Evolutionary conservation across 1,140 invertebrate species (phyloP).

Genomic region (Nebria ingens): DNA sequence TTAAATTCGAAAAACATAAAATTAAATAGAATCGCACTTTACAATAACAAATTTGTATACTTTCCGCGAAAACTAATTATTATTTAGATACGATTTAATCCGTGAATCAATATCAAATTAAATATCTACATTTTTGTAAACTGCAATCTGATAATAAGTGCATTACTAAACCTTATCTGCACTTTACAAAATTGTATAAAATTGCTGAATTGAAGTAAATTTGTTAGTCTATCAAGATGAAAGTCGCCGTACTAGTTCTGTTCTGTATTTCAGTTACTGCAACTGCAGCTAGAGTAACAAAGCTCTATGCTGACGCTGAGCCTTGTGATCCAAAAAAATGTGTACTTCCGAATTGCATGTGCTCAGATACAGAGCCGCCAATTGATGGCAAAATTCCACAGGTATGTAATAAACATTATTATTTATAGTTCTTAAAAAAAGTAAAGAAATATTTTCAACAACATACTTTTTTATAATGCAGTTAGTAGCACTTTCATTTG

Average conservation of each 20-base stretch:
- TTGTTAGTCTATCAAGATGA: neutral
- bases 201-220: too few species aligned
- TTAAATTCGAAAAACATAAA: too few species aligned
- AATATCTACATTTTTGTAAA: too few species aligned
- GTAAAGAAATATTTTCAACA: neutral
- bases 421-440: neutral
- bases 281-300: too few species aligned
- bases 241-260: neutral
- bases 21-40: too few species aligned
- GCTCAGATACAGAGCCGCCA: neutral
- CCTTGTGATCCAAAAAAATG: neutral
- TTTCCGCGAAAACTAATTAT: too few species aligned
- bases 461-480: conserved; percentile 21
- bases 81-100: too few species aligned
- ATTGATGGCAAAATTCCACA: neutral
- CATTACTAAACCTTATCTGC: too few species aligned
- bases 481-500: conserved; percentile 56
- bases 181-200: too few species aligned
- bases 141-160: too few species aligned
- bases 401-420: neutral
- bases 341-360: neutral
- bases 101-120: too few species aligned
- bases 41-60: too few species aligned
- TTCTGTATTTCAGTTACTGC: neutral
- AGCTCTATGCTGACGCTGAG: neutral